A percentile compares a stretch with the other conserved stretches of the same genome.
Conservation (phyloP, 2,113 vertebrate species). For the Triplophysa siluroides region DNA sequence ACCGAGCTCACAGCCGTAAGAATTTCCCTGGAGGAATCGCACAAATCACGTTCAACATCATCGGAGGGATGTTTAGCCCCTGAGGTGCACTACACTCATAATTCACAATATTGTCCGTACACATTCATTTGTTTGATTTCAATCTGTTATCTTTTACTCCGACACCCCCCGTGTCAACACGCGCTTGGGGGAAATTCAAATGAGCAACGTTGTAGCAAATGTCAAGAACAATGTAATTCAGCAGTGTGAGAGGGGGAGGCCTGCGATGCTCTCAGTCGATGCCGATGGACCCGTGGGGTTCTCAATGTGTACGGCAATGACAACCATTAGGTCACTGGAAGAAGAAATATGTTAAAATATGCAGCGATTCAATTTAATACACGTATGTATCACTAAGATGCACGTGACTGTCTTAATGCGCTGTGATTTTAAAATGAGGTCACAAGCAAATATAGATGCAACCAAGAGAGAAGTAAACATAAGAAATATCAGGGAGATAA, state of each 20-base stretch:
- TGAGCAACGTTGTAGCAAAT: slow-evolving; percentile 53
- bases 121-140: slow-evolving; percentile 17
- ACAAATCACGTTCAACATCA: slow-evolving; percentile 43
- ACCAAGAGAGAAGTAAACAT: slow-evolving; percentile 25
- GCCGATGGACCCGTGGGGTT: slow-evolving; percentile 25
- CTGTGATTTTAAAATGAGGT: slow-evolving; percentile 28
- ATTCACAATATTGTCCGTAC: slow-evolving; percentile 40
- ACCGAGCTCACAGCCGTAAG: background rate
- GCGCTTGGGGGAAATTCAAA: slow-evolving; percentile 56
- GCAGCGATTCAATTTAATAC: background rate
- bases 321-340: background rate
- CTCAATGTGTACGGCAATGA: background rate
- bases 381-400: too few species aligned
- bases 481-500: slow-evolving; percentile 28
- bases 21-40: background rate
- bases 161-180: slow-evolving; percentile 34
- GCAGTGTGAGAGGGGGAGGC: slow-evolving; percentile 39
- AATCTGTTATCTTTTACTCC: slow-evolving; percentile 11
- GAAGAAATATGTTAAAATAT: background rate
- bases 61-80: slow-evolving; percentile 34
- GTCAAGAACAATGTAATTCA: slow-evolving; percentile 54
- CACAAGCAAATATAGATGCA: slow-evolving; percentile 3
- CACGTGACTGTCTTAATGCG: background rate
- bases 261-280: slow-evolving; percentile 39
- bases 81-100: slow-evolving; percentile 27